Base-by-base conservation (phyloP, 2,113 vertebrate species). In the Cichladusa arquata region DNA sequence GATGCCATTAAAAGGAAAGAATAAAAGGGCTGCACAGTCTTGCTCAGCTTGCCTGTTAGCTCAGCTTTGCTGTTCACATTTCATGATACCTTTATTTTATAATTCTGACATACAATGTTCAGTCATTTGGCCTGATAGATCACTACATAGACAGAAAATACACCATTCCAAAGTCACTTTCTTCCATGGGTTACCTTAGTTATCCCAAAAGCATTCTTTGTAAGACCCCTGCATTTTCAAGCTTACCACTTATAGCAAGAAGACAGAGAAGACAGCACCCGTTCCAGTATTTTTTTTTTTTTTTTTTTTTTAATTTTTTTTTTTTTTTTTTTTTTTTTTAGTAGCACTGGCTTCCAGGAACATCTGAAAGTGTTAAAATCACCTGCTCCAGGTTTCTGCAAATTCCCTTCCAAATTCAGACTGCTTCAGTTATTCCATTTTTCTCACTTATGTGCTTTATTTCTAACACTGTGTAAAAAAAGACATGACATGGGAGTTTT, bases 381-480 rank as follows among this genome's bases (percentile, higher is more conserved):
- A 91, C 90, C 89, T 87, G 74, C 50, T 92, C 23, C 66, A 80
- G 50, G 38, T 95, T 72, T 92, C 74, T 92, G 78, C 45, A 65
- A 91, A 74, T 62, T 94, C 57, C 20, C n/a, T 95, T 90, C 38
- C 78, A 90, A 77, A 82, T 10, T 73, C 81, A 82, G 57, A 73
- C 78, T 51, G 19, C 62, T 91, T 85, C 74, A 77, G 62, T 94
- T 93, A 61, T 73, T 95, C 67, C 54, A 44, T 93, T 94, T 95
- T 91, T 28, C 78, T 74, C 78, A 86, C 81, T 95, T 77, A 65
- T 5, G 61, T 38, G 61, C 84, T 82, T 85, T 11, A 80, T 91
- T 95, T 93, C 84, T 95, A 94, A 65, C 78, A 82, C 81, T 24
- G 25, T 73, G 50, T 80, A 93, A 94, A 95, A 95, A 95, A 81